These are phyloP conservation scores for Tretioscincus oriximinensis DNA, from an alignment of 2,113 vertebrate genomes.

Conservation along the genomic window DNA sequence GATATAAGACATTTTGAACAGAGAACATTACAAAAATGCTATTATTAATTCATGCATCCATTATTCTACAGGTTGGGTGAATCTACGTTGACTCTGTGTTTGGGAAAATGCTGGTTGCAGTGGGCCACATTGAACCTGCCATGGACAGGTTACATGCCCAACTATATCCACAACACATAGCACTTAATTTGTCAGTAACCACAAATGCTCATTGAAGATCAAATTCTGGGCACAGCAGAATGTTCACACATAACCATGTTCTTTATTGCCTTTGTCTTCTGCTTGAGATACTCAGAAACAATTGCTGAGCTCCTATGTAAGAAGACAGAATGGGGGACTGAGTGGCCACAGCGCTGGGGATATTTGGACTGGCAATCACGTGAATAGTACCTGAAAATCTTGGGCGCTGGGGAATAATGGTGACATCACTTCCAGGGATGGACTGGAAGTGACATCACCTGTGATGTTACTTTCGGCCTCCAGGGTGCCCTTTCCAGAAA, in stretches of 20 bases:
- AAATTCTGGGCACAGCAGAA: not conserved
- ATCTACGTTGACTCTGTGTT: not conserved
- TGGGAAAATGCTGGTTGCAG: not conserved
- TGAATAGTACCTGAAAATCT: too few species aligned
- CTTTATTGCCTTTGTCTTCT: too few species aligned
- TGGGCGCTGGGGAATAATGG: too few species aligned
- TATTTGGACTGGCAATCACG: too few species aligned
- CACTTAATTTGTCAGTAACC: not conserved
- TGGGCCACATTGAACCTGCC: not conserved
- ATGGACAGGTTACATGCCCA: not conserved
- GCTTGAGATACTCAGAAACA: too few species aligned
- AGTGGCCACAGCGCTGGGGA: too few species aligned
- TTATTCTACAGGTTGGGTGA: not conserved
- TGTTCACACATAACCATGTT: not conserved
- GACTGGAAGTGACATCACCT: too few species aligned
- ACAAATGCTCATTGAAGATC: not conserved
- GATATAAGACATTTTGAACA: not conserved
- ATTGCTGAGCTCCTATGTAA: too few species aligned
- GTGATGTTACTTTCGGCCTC: too few species aligned
- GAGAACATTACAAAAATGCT: not conserved
- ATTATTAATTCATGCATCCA: not conserved
- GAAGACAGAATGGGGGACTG: too few species aligned
- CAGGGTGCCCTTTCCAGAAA: too few species aligned
- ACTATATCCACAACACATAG: not conserved
- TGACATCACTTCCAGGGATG: too few species aligned